phyloP scores from a whole-genome alignment of 2,888 invertebrate species.

The Phaedon cochleariae region DNA sequence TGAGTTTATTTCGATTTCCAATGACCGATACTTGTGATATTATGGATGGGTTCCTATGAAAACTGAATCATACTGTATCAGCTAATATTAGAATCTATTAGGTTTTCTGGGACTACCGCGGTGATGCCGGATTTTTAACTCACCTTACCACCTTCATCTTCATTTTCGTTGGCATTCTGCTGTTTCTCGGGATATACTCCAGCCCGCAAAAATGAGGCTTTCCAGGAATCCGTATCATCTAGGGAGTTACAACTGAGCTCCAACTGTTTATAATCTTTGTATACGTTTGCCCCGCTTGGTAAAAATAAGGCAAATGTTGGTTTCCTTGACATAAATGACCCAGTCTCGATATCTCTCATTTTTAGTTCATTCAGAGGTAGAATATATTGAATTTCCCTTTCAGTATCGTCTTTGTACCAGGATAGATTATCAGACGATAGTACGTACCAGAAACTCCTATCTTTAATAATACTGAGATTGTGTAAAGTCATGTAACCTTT shows the following conservation, averaged over 20 bases:
- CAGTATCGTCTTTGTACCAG: slow-evolving; percentile 91
- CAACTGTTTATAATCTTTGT: slow-evolving; percentile 71
- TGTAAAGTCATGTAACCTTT: slow-evolving; percentile 99
- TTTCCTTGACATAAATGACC: slow-evolving; percentile 96
- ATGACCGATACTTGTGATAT: too few species aligned
- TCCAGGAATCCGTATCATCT: slow-evolving; percentile 97
- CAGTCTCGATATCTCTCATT: slow-evolving; percentile 94
- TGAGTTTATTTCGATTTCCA: too few species aligned
- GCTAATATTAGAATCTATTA: too few species aligned
- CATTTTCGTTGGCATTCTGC: slow-evolving; percentile 68
- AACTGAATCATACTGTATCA: too few species aligned
- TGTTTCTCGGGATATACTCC: slow-evolving; percentile 99
- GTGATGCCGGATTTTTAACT: too few species aligned
- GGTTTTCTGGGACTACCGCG: too few species aligned
- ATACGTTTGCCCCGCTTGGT: slow-evolving; percentile 94
- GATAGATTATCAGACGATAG: slow-evolving; percentile 97
- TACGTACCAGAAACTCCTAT: slow-evolving; percentile 94
- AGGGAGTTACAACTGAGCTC: slow-evolving; percentile 10
- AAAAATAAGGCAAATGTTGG: slow-evolving; percentile 98
- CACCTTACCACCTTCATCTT: slow-evolving; percentile 36
- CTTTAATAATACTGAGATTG: slow-evolving; percentile 99
- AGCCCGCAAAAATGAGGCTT: slow-evolving; percentile 97
- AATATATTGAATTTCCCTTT: slow-evolving; percentile 99
- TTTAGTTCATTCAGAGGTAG: slow-evolving; percentile 96
- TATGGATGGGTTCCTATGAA: too few species aligned